phyloP scores from a whole-genome alignment of 2,888 invertebrate species.

The Brachyptera putata region DNA sequence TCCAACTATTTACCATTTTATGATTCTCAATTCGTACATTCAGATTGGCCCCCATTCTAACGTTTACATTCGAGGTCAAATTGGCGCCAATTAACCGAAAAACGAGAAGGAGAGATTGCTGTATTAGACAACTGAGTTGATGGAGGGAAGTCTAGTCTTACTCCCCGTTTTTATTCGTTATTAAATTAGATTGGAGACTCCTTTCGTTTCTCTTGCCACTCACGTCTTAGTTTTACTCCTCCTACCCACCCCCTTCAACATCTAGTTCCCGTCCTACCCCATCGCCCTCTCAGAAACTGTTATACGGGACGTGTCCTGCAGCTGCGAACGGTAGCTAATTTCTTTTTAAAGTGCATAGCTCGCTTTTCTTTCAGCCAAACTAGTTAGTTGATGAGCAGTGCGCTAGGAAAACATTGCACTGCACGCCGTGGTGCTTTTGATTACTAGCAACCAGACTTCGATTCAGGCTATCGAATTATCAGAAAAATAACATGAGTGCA shows the following conservation, averaged over 20 bases:
- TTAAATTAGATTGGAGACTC: conserved; percentile 34
- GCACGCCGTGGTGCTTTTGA: no score
- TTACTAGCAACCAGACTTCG: no score
- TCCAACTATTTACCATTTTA: conserved; percentile 9
- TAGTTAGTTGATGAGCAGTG: conserved; percentile 31
- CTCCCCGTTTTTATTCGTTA: conserved; percentile 33
- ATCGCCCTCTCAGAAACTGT: conserved; percentile 17
- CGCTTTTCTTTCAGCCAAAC: conserved; percentile 11
- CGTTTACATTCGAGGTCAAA: conserved; percentile 26
- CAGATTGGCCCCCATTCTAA: conserved; percentile 28
- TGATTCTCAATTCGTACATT: conserved; percentile 6
- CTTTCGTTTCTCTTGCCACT: conserved; percentile 28
- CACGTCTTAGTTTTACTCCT: conserved; percentile 28
- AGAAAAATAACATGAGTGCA: no score
- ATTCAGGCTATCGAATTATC: no score
- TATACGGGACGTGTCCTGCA: conserved; percentile 32
- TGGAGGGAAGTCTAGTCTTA: neutral
- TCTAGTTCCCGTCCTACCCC: neutral
- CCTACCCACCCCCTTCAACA: neutral
- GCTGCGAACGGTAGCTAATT: conserved; percentile 30
- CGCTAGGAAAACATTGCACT: conserved; percentile 24
- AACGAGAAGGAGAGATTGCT: conserved; percentile 17
- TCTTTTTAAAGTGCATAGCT: conserved; percentile 33
- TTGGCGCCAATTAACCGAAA: conserved; percentile 30
- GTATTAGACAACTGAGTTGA: neutral